phyloP scores from a whole-genome alignment of 30 jellyfish, hydroid and myxozoan genomes.

The Morbakka virulenta region DNA sequence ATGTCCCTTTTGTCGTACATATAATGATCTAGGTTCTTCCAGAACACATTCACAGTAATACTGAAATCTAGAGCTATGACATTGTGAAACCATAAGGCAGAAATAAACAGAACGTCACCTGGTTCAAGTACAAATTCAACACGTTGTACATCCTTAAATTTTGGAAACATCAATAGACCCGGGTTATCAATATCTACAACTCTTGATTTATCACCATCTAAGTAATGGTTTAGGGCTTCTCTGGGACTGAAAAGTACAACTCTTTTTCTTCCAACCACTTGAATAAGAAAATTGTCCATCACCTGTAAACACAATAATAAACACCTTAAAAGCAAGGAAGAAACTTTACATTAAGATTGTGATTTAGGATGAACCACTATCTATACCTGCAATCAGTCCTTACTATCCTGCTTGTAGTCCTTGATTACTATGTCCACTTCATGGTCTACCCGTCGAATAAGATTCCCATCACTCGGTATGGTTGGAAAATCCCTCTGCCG shows the following conservation, averaged over 20 bases:
- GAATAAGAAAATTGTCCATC: constrained; percentile 83
- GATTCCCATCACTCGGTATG: too few species aligned
- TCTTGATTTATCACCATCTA: constrained; percentile 88
- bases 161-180: constrained; percentile 57
- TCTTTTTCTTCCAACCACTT: constrained; percentile 66
- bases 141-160: constrained; percentile 39
- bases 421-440: too few species aligned
- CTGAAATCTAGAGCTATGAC: constrained; percentile 66
- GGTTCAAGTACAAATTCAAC: constrained; percentile 62
- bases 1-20: constrained; percentile 70
- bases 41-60: constrained; percentile 72
- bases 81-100: constrained; percentile 96
- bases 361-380: too few species aligned
- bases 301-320: too few species aligned
- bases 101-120: constrained; percentile 85
- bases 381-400: too few species aligned
- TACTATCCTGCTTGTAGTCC: too few species aligned
- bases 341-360: too few species aligned
- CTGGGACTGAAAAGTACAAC: constrained; percentile 76
- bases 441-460: too few species aligned
- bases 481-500: too few species aligned
- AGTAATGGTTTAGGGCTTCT: constrained; percentile 66
- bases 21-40: constrained; percentile 51
- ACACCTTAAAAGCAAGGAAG: too few species aligned
- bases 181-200: constrained; percentile 80